Evolutionary conservation across 2,888 invertebrate genomes (phyloP), one percentile per base, ranked within the genome.

Genomic region (Hirudinaria manillensis): DNA sequence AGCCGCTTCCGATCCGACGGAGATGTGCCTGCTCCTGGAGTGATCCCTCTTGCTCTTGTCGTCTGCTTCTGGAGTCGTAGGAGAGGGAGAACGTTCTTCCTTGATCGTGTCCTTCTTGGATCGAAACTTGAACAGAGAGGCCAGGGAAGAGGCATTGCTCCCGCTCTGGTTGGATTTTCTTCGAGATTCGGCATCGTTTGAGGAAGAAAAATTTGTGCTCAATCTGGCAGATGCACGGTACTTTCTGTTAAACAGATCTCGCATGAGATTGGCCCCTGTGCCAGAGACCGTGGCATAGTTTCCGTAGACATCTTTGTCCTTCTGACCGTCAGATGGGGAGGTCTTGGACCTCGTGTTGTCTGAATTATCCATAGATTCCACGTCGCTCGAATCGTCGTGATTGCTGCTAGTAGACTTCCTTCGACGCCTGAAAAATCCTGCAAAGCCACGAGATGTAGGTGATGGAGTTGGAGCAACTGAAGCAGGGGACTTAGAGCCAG

Each of bases 221-320:
- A 68, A 34, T 24, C 75, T 67, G 32, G 24, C 55, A 13, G 75
- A 70, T 1, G 70, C 38, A n/a, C 77, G 75, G 51, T 77, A 75
- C 32, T 75, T 75, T 24, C 51, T 70, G 51, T 74, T 75, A 51
- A 76, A 75, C 32, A 76, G 36, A 61, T 77, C 77, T 13, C 68
- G 61, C 10, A 77, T 74, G 29, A 71, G 75, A 34, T 75, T 75
- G 19, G 77, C 77, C 16, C 75, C 77, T 2, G 77, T 77, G 24
- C 77, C 77, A 13, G 75, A 75, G 32, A 77, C 70, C 36, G 77
- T 77, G 38, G 70, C 36, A 70, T 77, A 77, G 66, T 77, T 77
- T 19, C 77, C 77, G 36, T 75, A 77, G 16, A 36, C 73, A 3
- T 65, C 73, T 56, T 73, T 73, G 71, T 45, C 29, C 24, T 55